Percentiles rank a stretch among this genome's conserved stretches.
These are phyloP conservation scores for Tinamus major DNA, from an alignment of 2,797 vertebrate genomes.

Conservation along the genomic window DNA sequence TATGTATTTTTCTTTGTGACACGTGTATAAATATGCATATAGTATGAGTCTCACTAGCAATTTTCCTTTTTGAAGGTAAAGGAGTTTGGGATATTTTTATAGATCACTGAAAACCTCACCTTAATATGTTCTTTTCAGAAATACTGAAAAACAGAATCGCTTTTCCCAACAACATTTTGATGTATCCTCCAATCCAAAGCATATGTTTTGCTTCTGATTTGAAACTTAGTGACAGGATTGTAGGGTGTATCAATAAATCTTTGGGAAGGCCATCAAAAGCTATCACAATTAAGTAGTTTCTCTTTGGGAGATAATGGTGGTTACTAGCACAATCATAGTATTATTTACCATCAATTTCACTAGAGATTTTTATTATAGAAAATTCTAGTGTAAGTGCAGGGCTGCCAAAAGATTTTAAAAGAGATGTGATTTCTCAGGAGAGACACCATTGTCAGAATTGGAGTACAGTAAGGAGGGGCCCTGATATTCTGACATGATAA, in stretches of 20 bases:
- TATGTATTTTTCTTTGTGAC: background rate
- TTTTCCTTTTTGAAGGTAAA: background rate
- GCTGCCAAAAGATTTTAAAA: background rate
- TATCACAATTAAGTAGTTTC: background rate
- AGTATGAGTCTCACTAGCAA: background rate
- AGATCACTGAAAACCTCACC: background rate
- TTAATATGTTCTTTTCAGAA: background rate
- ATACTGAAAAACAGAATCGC: background rate
- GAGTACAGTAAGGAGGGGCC: background rate
- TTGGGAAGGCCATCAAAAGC: background rate
- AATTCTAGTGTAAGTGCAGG: background rate
- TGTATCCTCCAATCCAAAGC: background rate
- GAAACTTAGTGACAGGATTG: background rate
- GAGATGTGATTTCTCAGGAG: background rate
- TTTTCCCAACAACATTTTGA: background rate
- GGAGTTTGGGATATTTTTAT: rapidly evolving
- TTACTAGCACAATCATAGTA: background rate
- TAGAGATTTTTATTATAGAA: background rate
- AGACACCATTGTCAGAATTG: background rate
- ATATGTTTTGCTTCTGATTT: background rate
- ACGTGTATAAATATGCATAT: background rate
- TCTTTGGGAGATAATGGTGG: background rate
- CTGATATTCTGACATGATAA: background rate
- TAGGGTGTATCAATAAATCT: background rate
- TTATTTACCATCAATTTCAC: background rate